Evolutionary conservation across 2,888 invertebrate genomes (phyloP), one percentile per base, ranked within the genome.

Genomic region (Formica aserva): DNA sequence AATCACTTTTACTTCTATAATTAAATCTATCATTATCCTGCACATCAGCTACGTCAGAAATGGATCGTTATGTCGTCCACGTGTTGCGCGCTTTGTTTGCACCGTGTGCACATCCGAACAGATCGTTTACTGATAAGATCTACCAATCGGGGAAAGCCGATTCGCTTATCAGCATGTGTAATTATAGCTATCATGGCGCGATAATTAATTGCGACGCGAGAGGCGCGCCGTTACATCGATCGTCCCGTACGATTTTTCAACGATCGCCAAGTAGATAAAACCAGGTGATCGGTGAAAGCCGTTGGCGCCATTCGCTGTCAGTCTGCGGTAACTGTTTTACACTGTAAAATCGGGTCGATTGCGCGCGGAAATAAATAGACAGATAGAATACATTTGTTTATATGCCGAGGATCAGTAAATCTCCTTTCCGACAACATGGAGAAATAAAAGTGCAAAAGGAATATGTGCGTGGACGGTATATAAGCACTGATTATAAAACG

Each of bases 281-380:
- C 13, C 52, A 26, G 26, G 2, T 57, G 77, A 76, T 76, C 13
- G 63, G 57, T 57, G 63, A 66, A 83, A 65, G 80, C 48, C 45
- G 38, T 85, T 80, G 81, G 85, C 81, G 77, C 76, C 74, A 76
- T 82, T 78, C 22, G 60, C 75, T 66, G 57, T 77, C 57, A 71
- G 29, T 81, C 22, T 63, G 35, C 5, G 3, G 13, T 38, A 52
- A n/a, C 18, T 26, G 69, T 38, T 72, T 52, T 29, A 65, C 48
- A 29, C 15, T 22, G n/a, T 35, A 8, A 65, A 87, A 81, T 74
- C 78, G 78, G 69, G 75, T 57, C 69, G 81, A 86, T 82, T 82
- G 76, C 76, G 26, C 13, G 26, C 52, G 8, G 15, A 65, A 5
- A 65, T 77, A 55, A 67, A 66, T 18, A 52, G 22, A 41, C n/a